A percentile compares a stretch with the other conserved stretches of the same genome.
These are phyloP conservation scores for Nasonovia ribisnigri DNA, from an alignment of 2,888 invertebrate species.

Conservation along the genomic window DNA sequence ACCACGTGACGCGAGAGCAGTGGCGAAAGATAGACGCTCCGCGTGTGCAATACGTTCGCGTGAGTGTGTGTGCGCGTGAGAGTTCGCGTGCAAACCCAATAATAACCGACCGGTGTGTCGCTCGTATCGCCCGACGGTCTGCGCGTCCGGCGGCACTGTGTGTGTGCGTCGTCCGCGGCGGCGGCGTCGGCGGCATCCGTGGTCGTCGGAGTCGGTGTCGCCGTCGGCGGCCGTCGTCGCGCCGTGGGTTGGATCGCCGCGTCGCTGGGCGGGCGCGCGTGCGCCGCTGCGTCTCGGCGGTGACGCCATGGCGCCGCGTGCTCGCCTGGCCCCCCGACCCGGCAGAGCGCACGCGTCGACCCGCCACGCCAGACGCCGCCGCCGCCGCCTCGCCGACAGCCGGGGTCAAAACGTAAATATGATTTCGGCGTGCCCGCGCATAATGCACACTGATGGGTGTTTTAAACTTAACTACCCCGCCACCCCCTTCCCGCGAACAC, in stretches of 20 bases:
- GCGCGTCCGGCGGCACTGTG: slow-evolving; percentile 42
- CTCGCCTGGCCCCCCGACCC: slow-evolving; percentile 32
- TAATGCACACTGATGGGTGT: slow-evolving; percentile 63
- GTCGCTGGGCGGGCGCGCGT: slow-evolving; percentile 36
- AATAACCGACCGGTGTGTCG: background rate
- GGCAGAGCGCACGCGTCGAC: slow-evolving; percentile 34
- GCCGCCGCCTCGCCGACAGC: slow-evolving; percentile 15
- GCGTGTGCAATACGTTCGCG: background rate
- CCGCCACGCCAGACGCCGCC: background rate
- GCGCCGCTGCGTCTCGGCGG: background rate
- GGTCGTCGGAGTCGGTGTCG: slow-evolving; percentile 26
- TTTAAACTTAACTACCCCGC: slow-evolving; percentile 57
- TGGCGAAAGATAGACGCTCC: background rate
- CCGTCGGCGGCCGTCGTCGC: slow-evolving; percentile 2
- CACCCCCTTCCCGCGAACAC: background rate
- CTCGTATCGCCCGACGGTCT: slow-evolving; percentile 44
- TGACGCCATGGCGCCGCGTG: slow-evolving; percentile 43
- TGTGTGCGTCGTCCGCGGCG: background rate
- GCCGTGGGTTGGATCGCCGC: background rate
- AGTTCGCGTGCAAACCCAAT: background rate
- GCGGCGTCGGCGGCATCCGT: background rate
- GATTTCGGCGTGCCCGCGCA: slow-evolving; percentile 61
- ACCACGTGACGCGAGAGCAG: slow-evolving; percentile 1
- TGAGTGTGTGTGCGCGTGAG: background rate
- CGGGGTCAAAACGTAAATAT: slow-evolving; percentile 56